Evolutionary conservation across 2,888 invertebrate genomes (phyloP).

Genomic region (Chloroclysta siterata): DNA sequence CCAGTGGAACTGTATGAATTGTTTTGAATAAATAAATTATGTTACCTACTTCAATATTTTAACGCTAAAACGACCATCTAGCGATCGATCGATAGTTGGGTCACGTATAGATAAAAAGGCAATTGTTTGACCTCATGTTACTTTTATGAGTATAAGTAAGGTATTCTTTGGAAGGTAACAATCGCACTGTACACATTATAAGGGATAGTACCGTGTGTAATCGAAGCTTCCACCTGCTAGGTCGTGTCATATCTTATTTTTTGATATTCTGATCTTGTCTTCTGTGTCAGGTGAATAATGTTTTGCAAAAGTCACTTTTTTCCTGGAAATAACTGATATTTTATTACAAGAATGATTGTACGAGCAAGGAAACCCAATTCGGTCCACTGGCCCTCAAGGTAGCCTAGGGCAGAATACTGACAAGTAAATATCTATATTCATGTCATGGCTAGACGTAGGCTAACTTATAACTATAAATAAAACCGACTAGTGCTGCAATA

Average conservation of each 20-base stretch:
- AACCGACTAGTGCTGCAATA: constrained; percentile 6
- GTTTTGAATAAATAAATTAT: neutral
- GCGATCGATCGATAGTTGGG: too few species aligned
- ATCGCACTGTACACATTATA: too few species aligned
- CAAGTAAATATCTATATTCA: constrained; percentile 27
- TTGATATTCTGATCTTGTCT: neutral
- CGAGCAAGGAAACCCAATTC: neutral
- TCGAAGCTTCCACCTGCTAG: too few species aligned
- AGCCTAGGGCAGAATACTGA: constrained; percentile 24
- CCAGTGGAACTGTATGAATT: neutral
- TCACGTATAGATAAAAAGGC: too few species aligned
- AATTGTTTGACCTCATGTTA: too few species aligned
- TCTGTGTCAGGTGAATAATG: neutral
- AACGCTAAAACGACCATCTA: too few species aligned
- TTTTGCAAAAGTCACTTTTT: neutral
- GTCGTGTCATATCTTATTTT: too few species aligned
- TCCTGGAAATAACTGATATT: too few species aligned
- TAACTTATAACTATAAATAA: constrained; percentile 9
- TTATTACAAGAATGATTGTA: neutral
- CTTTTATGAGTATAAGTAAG: too few species aligned
- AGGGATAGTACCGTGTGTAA: too few species aligned
- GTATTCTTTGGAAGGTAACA: too few species aligned
- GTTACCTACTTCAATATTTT: too few species aligned
- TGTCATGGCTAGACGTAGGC: constrained; percentile 18
- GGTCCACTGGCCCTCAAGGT: constrained; percentile 17